phyloP scores from a whole-genome alignment of 2,888 invertebrate species.

The Formica aserva region DNA sequence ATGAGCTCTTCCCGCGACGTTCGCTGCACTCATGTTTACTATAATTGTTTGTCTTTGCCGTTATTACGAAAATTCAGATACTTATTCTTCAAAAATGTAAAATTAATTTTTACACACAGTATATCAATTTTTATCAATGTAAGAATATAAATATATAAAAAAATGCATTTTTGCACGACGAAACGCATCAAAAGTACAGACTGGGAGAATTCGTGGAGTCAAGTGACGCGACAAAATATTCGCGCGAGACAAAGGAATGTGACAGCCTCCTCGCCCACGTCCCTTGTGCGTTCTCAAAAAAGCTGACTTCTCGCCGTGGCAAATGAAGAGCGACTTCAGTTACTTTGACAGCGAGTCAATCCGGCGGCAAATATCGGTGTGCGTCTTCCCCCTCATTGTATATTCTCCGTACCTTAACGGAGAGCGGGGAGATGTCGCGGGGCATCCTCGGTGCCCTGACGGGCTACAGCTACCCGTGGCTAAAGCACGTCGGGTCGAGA shows the following conservation, averaged over 20 bases:
- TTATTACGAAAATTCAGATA: not conserved
- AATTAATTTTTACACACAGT: conserved; percentile 1
- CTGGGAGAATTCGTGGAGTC: not conserved
- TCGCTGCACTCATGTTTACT: conserved; percentile 13
- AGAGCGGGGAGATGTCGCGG: conserved; percentile 67
- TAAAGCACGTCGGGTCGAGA: conserved; percentile 56
- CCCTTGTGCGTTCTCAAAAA: conserved; percentile 25
- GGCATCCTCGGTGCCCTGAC: conserved; percentile 33
- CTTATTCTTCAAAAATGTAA: not conserved
- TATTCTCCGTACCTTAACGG: conserved; percentile 65
- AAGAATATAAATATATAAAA: not conserved
- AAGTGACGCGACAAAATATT: conserved; percentile 31
- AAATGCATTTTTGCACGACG: not conserved
- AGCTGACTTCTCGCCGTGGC: conserved; percentile 35
- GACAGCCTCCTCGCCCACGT: not conserved
- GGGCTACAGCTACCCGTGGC: conserved; percentile 55
- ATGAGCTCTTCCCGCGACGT: conserved; percentile 7
- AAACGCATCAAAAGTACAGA: not conserved
- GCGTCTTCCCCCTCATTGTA: conserved; percentile 8
- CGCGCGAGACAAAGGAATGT: conserved; percentile 16
- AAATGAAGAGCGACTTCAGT: conserved; percentile 40
- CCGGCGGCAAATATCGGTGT: conserved; percentile 19
- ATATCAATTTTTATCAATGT: not conserved
- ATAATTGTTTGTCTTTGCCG: conserved; percentile 37
- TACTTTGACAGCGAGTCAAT: conserved; percentile 62